These are phyloP conservation scores for Hylyphantes graminicola DNA, from an alignment of 1,140 invertebrate genomes.

Conservation along the genomic window DNA sequence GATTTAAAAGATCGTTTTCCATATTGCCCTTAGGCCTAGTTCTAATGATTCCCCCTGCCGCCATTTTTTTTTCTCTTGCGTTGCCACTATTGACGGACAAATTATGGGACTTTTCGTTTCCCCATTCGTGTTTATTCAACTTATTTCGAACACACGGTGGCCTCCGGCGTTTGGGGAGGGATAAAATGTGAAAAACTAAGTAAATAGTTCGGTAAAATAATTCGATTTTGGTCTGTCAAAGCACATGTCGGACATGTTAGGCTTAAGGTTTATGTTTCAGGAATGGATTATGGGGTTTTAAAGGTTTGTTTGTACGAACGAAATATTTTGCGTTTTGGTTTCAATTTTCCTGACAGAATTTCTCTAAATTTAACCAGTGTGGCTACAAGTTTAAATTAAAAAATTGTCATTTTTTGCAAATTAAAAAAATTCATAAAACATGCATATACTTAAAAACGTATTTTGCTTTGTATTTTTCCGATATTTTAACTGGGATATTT, in stretches of 20 bases:
- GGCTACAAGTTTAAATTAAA: too few relatives aligned
- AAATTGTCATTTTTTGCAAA: too few relatives aligned
- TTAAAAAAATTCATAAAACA: too few relatives aligned
- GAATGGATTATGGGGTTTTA: too few relatives aligned
- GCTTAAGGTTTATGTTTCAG: too few relatives aligned
- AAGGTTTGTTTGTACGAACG: too few relatives aligned
- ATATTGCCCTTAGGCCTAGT: slow-evolving; percentile 13
- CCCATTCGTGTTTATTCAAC: slow-evolving; percentile 34
- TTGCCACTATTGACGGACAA: slow-evolving; percentile 46
- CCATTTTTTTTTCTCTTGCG: slow-evolving; percentile 18
- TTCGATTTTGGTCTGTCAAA: slow-evolving; percentile 12
- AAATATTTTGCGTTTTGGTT: too few relatives aligned
- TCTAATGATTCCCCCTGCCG: slow-evolving; percentile 35
- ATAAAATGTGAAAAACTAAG: background rate
- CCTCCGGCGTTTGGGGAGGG: slow-evolving; percentile 3
- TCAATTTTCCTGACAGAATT: too few relatives aligned
- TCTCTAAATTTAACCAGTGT: too few relatives aligned
- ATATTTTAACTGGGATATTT: too few relatives aligned
- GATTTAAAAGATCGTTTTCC: slow-evolving; percentile 16
- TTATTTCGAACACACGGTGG: slow-evolving; percentile 24
- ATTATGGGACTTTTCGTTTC: slow-evolving; percentile 41
- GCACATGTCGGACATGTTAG: background rate
- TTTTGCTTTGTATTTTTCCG: too few relatives aligned
- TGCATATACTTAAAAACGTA: too few relatives aligned
- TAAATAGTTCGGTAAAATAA: background rate